Evolutionary conservation across 2,888 invertebrate genomes (phyloP), one percentile per base, ranked within the genome.

Genomic region (Lasius fuliginosus): DNA sequence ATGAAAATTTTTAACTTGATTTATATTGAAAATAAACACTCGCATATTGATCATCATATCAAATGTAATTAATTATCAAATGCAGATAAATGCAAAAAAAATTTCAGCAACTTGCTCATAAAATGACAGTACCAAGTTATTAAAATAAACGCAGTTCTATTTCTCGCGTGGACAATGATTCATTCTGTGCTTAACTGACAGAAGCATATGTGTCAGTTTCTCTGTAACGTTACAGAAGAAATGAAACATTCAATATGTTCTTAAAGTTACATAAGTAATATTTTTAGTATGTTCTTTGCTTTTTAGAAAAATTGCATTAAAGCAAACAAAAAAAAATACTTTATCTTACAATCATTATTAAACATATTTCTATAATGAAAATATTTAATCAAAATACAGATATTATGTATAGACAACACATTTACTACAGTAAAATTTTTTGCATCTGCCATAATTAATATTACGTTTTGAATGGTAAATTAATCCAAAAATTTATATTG

Each of bases 121-220:
- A 62, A 11, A n/a, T 12, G 23, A 40, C 40, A 58, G 36, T n/a
- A 62, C n/a, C 9, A 15, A 64, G 33, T 64, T 23, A 49, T 46
- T 18, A n/a, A 42, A n/a, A 75, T 62, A 6, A 75, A 75, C n/a
- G 1, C 15, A 15, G 5, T 75, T 75, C 15, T 64, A 27, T 46
- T 5, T 64, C 33, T n/a, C 33, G n/a, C 5, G 1, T 27, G 15
- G 30, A 53, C 56, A 56, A 71, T 36, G 9, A 27, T 73, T 58
- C 11, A 18, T 40, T 58, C 27, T 73, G 15, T 33, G n/a, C 46
- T 46, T 75, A 62, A 64, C 36, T 36, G 23, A 62, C 30, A 75
- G 42, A 62, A 62, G 42, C 23, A 11, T 8, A 23, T 74, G 4
- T 40, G 18, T 42, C 15, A 23, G 15, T 46, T 62, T 62, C 15